Evolutionary conservation across 2,113 vertebrate species (phyloP).

Genomic region (Myrmecophaga tridactyla): DNA sequence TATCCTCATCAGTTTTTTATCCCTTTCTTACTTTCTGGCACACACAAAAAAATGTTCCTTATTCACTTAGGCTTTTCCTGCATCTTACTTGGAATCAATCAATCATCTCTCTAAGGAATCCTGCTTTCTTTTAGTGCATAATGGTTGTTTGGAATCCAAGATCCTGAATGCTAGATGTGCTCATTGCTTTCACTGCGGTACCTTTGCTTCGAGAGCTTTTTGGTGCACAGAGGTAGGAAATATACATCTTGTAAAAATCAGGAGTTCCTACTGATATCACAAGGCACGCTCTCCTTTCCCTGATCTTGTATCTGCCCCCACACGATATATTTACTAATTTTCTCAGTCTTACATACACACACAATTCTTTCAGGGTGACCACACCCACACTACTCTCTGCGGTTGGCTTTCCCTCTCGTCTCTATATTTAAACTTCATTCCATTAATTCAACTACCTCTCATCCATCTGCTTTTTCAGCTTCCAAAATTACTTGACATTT

Average conservation of each 20-base stretch:
- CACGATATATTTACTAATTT: conserved; percentile 5
- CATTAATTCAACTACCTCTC: conserved; percentile 22
- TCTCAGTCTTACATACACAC: background rate
- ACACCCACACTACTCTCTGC: background rate
- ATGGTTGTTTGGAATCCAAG: background rate
- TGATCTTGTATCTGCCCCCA: background rate
- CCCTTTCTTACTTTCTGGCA: background rate
- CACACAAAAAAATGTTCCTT: background rate
- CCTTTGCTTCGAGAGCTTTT: background rate
- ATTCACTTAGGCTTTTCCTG: background rate
- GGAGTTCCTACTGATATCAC: background rate
- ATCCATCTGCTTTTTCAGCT: conserved; percentile 50
- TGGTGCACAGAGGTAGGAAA: background rate
- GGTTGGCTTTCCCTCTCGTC: background rate
- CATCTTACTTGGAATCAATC: background rate
- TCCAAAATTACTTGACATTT: background rate
- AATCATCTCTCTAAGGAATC: background rate
- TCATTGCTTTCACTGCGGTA: background rate
- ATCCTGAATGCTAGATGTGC: background rate
- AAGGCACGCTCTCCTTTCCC: background rate
- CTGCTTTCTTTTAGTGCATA: background rate
- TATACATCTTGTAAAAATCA: background rate
- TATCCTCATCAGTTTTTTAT: background rate
- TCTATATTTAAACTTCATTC: conserved; percentile 44
- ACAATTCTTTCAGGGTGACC: background rate